Evolutionary conservation across 2,797 vertebrate genomes (phyloP).

Genomic region (Ctenopoma multispine): DNA sequence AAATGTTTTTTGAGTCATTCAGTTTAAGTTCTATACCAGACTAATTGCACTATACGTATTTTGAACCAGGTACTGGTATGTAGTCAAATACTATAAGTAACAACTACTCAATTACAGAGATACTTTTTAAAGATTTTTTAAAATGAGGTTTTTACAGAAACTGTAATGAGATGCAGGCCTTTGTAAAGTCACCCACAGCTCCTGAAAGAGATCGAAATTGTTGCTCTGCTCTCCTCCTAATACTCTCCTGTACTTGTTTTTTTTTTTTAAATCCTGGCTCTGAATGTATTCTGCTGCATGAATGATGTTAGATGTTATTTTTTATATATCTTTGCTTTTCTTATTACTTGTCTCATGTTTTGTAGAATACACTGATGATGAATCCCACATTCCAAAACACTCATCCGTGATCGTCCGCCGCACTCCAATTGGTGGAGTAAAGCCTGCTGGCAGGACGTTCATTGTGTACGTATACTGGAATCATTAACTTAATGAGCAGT

Average conservation of each 20-base stretch:
- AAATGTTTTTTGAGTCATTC: neutral
- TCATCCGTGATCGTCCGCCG: constrained; percentile 96
- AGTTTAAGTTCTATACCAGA: neutral
- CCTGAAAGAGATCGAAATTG: neutral
- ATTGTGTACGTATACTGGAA: constrained; percentile 90
- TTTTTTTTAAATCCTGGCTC: too few relatives aligned
- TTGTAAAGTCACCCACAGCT: neutral
- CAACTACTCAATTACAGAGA: too few relatives aligned
- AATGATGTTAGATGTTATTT: neutral
- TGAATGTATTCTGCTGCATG: too few relatives aligned
- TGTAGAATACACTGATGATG: constrained; percentile 95
- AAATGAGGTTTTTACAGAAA: neutral
- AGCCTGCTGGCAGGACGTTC: constrained; percentile 96
- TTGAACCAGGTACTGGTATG: neutral
- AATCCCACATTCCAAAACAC: constrained; percentile 94
- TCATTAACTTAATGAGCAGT: neutral
- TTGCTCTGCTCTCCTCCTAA: too few relatives aligned
- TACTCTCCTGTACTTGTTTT: too few relatives aligned
- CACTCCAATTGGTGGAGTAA: constrained; percentile 96
- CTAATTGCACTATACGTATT: neutral
- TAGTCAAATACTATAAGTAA: too few relatives aligned
- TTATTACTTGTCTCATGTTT: constrained; percentile 12
- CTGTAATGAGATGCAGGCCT: neutral
- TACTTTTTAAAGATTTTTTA: neutral
- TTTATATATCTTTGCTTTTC: neutral